phyloP scores from a whole-genome alignment of 2,888 invertebrate species.

The Clitarchus hookeri region DNA sequence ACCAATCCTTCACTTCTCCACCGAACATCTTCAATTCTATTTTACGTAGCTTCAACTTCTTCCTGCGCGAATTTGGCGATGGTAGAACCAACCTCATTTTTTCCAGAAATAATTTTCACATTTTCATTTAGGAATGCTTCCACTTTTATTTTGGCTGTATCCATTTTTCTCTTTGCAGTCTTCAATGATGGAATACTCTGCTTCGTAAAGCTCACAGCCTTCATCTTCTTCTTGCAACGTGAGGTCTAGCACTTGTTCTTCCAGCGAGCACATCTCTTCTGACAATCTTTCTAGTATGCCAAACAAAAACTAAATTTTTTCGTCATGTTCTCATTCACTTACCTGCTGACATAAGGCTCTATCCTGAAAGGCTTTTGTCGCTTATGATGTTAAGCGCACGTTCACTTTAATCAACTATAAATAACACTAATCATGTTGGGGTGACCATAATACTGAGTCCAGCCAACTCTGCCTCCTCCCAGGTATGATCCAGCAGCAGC shows the following conservation, averaged over 20 bases:
- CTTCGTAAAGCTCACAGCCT: background rate
- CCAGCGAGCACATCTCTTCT: background rate
- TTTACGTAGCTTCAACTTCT: background rate
- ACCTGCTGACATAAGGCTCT: background rate
- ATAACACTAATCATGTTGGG: background rate
- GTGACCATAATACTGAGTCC: background rate
- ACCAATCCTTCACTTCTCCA: background rate
- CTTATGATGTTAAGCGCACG: background rate
- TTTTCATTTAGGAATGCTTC: background rate
- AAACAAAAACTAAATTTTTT: background rate
- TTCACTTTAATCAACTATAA: background rate
- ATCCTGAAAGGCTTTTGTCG: background rate
- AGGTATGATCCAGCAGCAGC: too few species aligned
- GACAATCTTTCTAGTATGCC: background rate
- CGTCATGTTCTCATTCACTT: background rate
- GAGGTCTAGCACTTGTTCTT: background rate
- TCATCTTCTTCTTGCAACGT: background rate
- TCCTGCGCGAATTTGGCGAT: background rate
- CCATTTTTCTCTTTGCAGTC: background rate
- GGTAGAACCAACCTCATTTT: background rate
- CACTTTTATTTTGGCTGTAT: background rate
- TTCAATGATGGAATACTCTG: background rate
- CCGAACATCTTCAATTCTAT: constrained; percentile 21
- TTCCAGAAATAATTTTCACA: background rate
- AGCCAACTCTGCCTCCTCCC: too few species aligned